These are phyloP conservation scores for Pandion haliaetus DNA, from an alignment of 2,113 vertebrate genomes.

Conservation along the genomic window DNA sequence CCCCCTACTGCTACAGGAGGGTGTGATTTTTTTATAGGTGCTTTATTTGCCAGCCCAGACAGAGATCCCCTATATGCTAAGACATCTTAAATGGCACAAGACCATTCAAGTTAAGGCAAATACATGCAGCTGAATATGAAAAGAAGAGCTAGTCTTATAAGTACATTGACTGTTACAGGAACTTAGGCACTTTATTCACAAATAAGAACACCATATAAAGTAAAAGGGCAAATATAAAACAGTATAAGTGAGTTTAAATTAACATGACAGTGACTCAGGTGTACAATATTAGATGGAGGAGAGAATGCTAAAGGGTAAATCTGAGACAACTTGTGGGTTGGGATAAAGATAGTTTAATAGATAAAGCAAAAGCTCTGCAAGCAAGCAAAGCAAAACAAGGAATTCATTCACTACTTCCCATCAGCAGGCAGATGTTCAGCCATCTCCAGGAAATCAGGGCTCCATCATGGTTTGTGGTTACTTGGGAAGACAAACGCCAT, in stretches of 20 bases:
- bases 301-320: background rate
- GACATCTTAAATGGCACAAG: background rate
- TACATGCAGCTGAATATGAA: background rate
- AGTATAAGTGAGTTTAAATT: background rate
- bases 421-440: background rate
- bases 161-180: background rate
- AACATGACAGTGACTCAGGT: background rate
- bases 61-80: accelerated
- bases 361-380: background rate
- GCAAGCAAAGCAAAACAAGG: background rate
- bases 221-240: background rate
- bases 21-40: background rate
- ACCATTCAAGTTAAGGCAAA: background rate
- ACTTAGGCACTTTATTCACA: background rate
- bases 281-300: background rate
- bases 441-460: background rate
- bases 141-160: background rate
- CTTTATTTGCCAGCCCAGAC: background rate
- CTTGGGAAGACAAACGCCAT: background rate
- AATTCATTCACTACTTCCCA: background rate
- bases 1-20: background rate
- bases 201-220: background rate
- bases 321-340: background rate
- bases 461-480: accelerated
- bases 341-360: background rate